Base-by-base conservation (phyloP, 2,797 vertebrate species). In the Poeciliopsis infans region DNA sequence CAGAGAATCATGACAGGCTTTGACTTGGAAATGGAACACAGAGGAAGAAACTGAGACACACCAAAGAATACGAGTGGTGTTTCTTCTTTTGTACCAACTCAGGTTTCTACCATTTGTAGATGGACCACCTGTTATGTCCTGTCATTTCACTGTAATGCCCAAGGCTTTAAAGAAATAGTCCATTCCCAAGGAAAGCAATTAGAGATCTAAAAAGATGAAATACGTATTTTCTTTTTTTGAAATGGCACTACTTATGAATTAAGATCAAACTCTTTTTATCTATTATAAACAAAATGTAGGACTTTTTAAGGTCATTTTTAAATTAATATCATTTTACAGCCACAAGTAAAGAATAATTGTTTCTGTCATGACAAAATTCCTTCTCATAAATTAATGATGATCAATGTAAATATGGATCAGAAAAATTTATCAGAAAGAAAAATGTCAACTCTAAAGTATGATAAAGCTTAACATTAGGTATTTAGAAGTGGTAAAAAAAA, bases 141-240 rank as follows among this genome's bases (percentile, higher is more conserved):
- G 53, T 69, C 33, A 83, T 74, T 84, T 89, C 70, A 86, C 78
- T 82, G 75, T 77, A 73, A 81, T 15, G 39, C 87, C 79, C 11
- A 41, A 71, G 81, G 88, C 86, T 79, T 80, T 31, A 78, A 81
- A 64, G 16, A 36, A 81, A 81, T 46, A 87, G 69, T 53, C 57
- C 76, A 85, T 88, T 80, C 59, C 51, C 59, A 36, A 33, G n/a
- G 45, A 79, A 25, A 71, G 70, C 36, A 78, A 66, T 73, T 20
- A 55, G 12, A 36, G 16, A 47, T 25, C 39, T 16, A 39, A 53
- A 78, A 70, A 36, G 4, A 33, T 51, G 66, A 4, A 70, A 46
- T 70, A 88, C 79, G 15, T 18, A 20, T 72, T 31, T 79, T 46
- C 7, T 79, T 85, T 79, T 73, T 7, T 66, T 80, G 73, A 74